phyloP scores from a whole-genome alignment of 2,797 vertebrate species.

The Nannoperca obscura region DNA sequence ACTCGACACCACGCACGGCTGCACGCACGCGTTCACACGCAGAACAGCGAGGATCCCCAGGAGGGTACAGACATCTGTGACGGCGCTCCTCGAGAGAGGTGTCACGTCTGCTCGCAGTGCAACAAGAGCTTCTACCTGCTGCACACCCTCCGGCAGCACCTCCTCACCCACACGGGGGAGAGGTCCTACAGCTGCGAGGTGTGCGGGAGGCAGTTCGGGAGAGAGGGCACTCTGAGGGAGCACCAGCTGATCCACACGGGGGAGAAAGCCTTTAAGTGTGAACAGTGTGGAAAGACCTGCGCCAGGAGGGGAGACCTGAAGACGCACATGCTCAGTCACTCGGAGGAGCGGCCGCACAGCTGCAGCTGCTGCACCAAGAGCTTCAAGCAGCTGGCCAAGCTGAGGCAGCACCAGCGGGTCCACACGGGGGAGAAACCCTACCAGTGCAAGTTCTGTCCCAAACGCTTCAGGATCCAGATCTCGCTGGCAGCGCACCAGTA shows the following conservation, averaged over 20 bases:
- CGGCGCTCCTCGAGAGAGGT: not conserved
- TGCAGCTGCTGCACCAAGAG: conserved; percentile 19
- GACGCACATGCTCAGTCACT: conserved; percentile 51
- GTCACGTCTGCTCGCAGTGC: conserved; percentile 31
- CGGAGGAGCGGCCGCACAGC: conserved; percentile 35
- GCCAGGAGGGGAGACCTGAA: conserved; percentile 34
- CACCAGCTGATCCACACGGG: conserved; percentile 36
- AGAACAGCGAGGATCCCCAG: not conserved
- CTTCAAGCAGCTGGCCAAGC: conserved; percentile 38
- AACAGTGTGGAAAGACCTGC: conserved; percentile 48
- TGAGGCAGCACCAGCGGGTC: conserved; percentile 36
- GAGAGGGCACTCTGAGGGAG: conserved; percentile 24
- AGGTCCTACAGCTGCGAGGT: conserved; percentile 26
- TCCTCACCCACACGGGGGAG: conserved; percentile 27
- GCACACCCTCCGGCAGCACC: conserved; percentile 32
- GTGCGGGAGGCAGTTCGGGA: conserved; percentile 39
- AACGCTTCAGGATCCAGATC: conserved; percentile 17
- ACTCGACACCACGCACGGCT: not conserved
- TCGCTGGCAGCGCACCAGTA: conserved; percentile 16
- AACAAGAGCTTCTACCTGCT: conserved; percentile 21
- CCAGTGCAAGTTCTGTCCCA: conserved; percentile 28
- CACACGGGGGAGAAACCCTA: conserved; percentile 54
- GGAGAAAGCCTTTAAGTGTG: conserved; percentile 27
- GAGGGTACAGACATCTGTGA: accelerated
- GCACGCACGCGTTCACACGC: not conserved